A percentile compares a stretch with the other conserved stretches of the same genome.
These are phyloP conservation scores for Lobophora halterata DNA, from an alignment of 2,888 invertebrate genomes.

Conservation along the genomic window DNA sequence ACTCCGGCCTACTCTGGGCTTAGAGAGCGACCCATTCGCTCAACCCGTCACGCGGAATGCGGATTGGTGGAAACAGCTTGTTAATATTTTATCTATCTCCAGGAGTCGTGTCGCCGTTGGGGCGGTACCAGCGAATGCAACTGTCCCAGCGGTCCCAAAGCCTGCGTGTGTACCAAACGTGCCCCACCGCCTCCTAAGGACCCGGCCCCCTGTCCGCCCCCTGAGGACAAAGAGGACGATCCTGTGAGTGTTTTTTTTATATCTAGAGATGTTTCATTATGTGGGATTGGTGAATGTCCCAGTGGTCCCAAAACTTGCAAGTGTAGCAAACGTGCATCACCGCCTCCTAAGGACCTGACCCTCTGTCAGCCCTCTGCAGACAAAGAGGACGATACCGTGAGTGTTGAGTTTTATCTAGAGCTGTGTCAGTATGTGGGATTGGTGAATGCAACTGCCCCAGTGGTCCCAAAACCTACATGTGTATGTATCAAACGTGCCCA, in stretches of 20 bases:
- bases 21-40: too few species aligned
- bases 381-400: conserved; percentile 40
- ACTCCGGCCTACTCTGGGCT: too few species aligned
- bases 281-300: conserved; percentile 67
- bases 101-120: conserved; percentile 64
- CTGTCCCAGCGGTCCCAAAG: conserved; percentile 61
- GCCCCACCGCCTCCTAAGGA: conserved; percentile 45
- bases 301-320: conserved; percentile 56
- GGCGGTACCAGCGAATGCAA: conserved; percentile 56
- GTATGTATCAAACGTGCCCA: conserved; percentile 46
- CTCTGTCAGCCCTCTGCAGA: conserved; percentile 41
- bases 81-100: too few species aligned
- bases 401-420: too few species aligned
- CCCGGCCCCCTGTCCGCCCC: conserved; percentile 41
- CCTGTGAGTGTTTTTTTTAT: too few species aligned
- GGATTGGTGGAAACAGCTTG: too few species aligned
- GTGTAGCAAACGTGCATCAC: conserved; percentile 49
- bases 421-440: too few species aligned
- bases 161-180: conserved; percentile 51
- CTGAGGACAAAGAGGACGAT: conserved; percentile 36
- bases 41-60: too few species aligned
- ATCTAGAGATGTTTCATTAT: too few species aligned
- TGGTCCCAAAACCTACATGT: conserved; percentile 57
- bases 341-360: conserved; percentile 37
- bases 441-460: conserved; percentile 66